A percentile compares a stretch with the other conserved stretches of the same genome.
phyloP scores from a whole-genome alignment of 2,113 vertebrate genomes.

The Amazona guildingii region DNA sequence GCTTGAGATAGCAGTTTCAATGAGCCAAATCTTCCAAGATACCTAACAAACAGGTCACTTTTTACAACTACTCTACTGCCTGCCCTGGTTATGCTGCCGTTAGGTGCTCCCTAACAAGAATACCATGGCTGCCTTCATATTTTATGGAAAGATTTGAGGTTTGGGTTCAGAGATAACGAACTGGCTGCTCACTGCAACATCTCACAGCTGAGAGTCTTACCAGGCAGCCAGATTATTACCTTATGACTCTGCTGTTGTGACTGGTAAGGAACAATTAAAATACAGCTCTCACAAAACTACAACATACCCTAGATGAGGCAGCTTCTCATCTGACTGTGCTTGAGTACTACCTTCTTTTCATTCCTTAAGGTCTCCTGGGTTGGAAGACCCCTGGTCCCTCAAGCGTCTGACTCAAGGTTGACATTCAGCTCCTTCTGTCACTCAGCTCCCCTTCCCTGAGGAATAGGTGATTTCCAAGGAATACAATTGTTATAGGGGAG shows the following conservation, averaged over 20 bases:
- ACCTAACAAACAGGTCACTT: neutral
- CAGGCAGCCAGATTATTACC: neutral
- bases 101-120: neutral
- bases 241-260: neutral
- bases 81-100: neutral
- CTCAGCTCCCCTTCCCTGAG: neutral
- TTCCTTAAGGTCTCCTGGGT: neutral
- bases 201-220: neutral
- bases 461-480: neutral
- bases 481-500: neutral
- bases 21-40: neutral
- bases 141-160: neutral
- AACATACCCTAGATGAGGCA: neutral
- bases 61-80: neutral
- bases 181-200: neutral
- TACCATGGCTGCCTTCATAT: rapidly evolving
- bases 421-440: neutral
- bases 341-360: neutral
- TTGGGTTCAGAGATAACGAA: neutral
- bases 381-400: neutral
- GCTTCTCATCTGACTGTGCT: neutral
- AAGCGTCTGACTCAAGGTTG: neutral
- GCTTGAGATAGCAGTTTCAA: neutral
- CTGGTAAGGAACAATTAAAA: neutral
- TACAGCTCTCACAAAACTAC: neutral